Evolutionary conservation across 2,113 vertebrate genomes (phyloP).

Genomic region (Hippoglossus stenolepis): DNA sequence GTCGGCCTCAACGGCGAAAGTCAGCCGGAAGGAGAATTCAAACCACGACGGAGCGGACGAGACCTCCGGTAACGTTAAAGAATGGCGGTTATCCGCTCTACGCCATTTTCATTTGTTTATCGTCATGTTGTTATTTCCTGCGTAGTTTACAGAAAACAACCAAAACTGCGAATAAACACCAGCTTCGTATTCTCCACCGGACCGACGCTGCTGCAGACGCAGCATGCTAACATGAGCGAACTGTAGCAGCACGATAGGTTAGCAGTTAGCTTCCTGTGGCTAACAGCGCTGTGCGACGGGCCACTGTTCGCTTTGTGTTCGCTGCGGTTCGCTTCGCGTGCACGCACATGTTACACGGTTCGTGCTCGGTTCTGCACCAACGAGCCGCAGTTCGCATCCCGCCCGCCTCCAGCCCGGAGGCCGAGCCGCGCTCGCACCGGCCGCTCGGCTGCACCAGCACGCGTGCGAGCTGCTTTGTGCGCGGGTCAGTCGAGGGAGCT

Average conservation of each 20-base stretch:
- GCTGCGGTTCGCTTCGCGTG: too few species aligned
- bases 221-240: constrained; percentile 55
- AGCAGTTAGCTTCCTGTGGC: constrained; percentile 50
- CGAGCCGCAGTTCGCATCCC: too few species aligned
- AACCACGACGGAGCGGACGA: constrained; percentile 96
- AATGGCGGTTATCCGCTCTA: constrained; percentile 79
- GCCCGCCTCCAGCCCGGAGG: too few species aligned
- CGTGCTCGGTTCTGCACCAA: too few species aligned
- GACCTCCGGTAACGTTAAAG: constrained; percentile 89
- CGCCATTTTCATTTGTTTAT: constrained; percentile 86
- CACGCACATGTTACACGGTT: too few species aligned
- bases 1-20: constrained; percentile 94
- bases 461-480: too few species aligned
- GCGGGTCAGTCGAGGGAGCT: too few species aligned
- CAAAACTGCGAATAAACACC: rapidly evolving
- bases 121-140: constrained; percentile 43
- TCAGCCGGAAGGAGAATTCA: constrained; percentile 96
- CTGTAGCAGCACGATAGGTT: constrained; percentile 4
- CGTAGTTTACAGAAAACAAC: neutral
- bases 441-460: too few species aligned
- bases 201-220: neutral
- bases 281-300: constrained; percentile 3
- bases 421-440: too few species aligned
- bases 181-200: too few species aligned
- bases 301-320: constrained; percentile 18